A percentile compares a stretch with the other conserved stretches of the same genome.
Evolutionary conservation across 2,797 vertebrate genomes (phyloP).

Genomic region (Alfaro cultratus): DNA sequence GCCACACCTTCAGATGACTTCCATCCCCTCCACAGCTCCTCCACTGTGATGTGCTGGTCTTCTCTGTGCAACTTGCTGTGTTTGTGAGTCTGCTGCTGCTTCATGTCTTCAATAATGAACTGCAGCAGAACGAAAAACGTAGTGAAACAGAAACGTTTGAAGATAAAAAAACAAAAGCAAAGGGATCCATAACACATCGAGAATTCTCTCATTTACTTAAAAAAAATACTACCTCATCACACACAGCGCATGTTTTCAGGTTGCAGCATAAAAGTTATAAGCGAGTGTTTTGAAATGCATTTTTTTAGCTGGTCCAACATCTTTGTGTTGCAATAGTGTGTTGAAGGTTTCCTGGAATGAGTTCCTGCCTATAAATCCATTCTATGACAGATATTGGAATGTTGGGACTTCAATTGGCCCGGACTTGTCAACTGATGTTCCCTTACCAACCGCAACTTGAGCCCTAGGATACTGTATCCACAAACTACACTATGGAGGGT

Average conservation of each 20-base stretch:
- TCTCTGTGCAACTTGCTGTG: slow-evolving; percentile 94
- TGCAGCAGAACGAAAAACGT: slow-evolving; percentile 46
- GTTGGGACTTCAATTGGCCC: slow-evolving; percentile 49
- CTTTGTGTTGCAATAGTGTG: slow-evolving; percentile 36
- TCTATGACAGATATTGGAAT: slow-evolving; percentile 68
- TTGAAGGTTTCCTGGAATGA: slow-evolving; percentile 65
- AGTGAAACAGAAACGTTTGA: background rate
- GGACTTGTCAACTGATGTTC: slow-evolving; percentile 47
- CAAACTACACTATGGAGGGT: slow-evolving; percentile 50
- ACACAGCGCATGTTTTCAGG: slow-evolving; percentile 10
- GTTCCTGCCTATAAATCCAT: slow-evolving; percentile 66
- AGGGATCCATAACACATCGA: too few species aligned
- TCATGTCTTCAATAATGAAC: slow-evolving; percentile 99
- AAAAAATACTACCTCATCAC: background rate
- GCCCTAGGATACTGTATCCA: slow-evolving; percentile 59
- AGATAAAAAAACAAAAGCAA: background rate
- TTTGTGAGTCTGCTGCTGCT: slow-evolving; percentile 92
- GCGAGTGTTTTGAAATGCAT: slow-evolving; percentile 5
- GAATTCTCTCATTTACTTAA: background rate
- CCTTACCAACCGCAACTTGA: slow-evolving; percentile 72
- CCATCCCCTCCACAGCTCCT: slow-evolving; percentile 96
- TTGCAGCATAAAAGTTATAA: slow-evolving; percentile 28
- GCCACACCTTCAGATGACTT: slow-evolving; percentile 93
- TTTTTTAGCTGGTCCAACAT: slow-evolving; percentile 21
- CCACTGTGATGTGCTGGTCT: slow-evolving; percentile 97